These are phyloP conservation scores for Gymnoscelis rufifasciata DNA, from an alignment of 2,888 invertebrate species.

Conservation along the genomic window DNA sequence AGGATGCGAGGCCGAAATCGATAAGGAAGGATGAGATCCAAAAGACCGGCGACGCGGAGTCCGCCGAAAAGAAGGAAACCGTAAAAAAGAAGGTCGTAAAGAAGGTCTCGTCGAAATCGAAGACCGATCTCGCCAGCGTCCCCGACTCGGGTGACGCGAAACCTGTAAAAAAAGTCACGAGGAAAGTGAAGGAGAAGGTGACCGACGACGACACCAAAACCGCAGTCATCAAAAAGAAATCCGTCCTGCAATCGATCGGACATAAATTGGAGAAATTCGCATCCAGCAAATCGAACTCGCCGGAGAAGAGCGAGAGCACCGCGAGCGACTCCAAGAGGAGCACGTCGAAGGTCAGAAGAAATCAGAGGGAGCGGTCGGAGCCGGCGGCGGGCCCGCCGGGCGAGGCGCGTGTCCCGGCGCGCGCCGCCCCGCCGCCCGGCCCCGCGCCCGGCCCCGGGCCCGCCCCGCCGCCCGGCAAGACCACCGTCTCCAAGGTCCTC, in stretches of 20 bases:
- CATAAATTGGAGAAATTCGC: conserved; percentile 86
- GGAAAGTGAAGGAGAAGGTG: conserved; percentile 63
- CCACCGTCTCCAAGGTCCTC: conserved; percentile 86
- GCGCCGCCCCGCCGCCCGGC: conserved; percentile 86
- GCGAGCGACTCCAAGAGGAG: conserved; percentile 47
- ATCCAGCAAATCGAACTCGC: conserved; percentile 70
- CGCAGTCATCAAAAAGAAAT: conserved; percentile 76
- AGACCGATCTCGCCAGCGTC: conserved; percentile 54
- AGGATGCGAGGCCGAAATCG: conserved; percentile 40
- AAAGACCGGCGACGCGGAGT: conserved; percentile 47
- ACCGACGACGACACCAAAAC: conserved; percentile 56
- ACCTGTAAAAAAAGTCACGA: conserved; percentile 59
- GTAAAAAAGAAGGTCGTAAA: conserved; percentile 69
- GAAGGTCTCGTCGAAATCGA: conserved; percentile 70
- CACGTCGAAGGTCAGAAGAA: conserved; percentile 72
- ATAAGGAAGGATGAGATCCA: conserved; percentile 47
- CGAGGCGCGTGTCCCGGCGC: conserved; percentile 83
- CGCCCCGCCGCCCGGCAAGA: conserved; percentile 68
- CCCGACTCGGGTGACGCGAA: conserved; percentile 52
- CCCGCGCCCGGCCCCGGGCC: conserved; percentile 80
- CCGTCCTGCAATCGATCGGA: conserved; percentile 86
- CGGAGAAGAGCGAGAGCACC: conserved; percentile 60
- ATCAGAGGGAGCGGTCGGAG: conserved; percentile 83
- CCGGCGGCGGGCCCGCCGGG: conserved; percentile 78
- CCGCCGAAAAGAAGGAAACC: conserved; percentile 59